Conservation (phyloP, 2,797 vertebrate genomes). For the Eulemur mongoz region DNA sequence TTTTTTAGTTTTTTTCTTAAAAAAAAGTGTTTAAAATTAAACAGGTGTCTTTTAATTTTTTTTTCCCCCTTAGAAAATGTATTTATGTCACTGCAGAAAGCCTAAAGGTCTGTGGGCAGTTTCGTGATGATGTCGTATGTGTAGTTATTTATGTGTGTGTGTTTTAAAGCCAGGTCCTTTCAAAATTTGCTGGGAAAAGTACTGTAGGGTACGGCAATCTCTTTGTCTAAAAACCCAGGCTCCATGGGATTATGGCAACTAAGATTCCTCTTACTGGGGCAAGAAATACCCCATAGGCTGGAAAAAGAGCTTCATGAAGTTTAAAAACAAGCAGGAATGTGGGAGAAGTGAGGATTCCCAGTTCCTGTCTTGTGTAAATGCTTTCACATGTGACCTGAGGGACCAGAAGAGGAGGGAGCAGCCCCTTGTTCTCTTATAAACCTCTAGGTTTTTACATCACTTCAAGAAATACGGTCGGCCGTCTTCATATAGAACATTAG, state of each 20-base stretch:
- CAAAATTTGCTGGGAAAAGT: slow-evolving; percentile 33
- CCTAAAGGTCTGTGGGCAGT: slow-evolving; percentile 72
- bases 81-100: slow-evolving; percentile 68
- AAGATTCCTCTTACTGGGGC: neutral
- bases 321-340: slow-evolving; percentile 60
- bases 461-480: slow-evolving; percentile 3
- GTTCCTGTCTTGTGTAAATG: slow-evolving; percentile 44
- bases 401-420: neutral
- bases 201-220: neutral
- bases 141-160: neutral
- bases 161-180: slow-evolving; percentile 64
- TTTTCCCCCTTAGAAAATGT: slow-evolving; percentile 70
- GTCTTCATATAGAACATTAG: neutral
- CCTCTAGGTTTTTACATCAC: neutral
- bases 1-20: slow-evolving; percentile 70
- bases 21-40: slow-evolving; percentile 84
- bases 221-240: slow-evolving; percentile 29
- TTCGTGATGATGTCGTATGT: slow-evolving; percentile 35
- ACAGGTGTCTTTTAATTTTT: slow-evolving; percentile 66
- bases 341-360: slow-evolving; percentile 31
- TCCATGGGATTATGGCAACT: slow-evolving; percentile 35
- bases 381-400: neutral
- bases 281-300: slow-evolving; percentile 39
- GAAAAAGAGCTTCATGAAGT: slow-evolving; percentile 30
- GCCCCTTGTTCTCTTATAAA: neutral